Percentiles rank a stretch among this genome's conserved stretches.
These are phyloP conservation scores for Orthonevra nobilis DNA, from an alignment of 2,888 invertebrate species.

Conservation along the genomic window DNA sequence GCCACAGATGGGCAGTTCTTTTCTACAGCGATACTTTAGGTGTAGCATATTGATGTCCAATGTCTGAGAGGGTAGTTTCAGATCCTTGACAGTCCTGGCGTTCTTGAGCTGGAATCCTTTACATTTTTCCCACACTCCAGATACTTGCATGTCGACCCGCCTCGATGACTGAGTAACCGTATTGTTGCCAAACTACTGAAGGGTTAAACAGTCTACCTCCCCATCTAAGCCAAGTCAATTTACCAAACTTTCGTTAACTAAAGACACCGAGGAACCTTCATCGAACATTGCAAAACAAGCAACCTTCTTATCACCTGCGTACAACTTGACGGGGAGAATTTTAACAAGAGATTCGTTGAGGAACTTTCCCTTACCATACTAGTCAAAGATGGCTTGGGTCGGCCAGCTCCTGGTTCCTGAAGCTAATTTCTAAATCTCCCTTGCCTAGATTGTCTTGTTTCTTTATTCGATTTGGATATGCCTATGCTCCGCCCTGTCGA, in stretches of 20 bases:
- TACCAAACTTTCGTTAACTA: background rate
- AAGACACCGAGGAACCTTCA: background rate
- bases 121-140: slow-evolving; percentile 18
- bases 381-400: too few relatives aligned
- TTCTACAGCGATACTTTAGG: slow-evolving; percentile 8
- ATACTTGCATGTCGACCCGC: slow-evolving; percentile 14
- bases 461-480: too few relatives aligned
- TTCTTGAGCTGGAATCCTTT: slow-evolving; percentile 33
- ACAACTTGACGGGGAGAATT: background rate
- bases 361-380: background rate
- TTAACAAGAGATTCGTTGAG: slow-evolving; percentile 8
- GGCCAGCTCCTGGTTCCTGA: too few relatives aligned
- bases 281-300: background rate
- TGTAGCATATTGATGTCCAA: slow-evolving; percentile 7
- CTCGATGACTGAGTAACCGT: background rate
- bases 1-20: slow-evolving; percentile 10
- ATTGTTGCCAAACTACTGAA: background rate
- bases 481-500: too few relatives aligned
- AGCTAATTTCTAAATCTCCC: too few relatives aligned
- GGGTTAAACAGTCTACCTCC: background rate
- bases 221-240: background rate
- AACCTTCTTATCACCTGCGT: background rate
- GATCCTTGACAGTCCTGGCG: slow-evolving; percentile 35
- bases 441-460: too few relatives aligned
- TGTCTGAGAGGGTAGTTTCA: slow-evolving; percentile 33